These are phyloP conservation scores for Andrena trimmerana DNA, from an alignment of 2,888 invertebrate genomes.

Conservation along the genomic window DNA sequence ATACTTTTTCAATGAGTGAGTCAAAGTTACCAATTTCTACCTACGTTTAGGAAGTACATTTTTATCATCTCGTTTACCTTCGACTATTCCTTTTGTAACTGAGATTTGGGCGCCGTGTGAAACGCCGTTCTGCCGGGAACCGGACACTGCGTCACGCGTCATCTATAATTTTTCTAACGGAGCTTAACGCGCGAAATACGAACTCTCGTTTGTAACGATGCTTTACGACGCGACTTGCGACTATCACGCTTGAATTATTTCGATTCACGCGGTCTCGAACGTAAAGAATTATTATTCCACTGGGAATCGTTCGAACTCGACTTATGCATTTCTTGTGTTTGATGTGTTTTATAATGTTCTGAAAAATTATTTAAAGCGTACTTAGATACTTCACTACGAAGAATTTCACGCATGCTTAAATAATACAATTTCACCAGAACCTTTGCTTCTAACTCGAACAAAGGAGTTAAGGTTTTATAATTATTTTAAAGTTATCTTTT, in stretches of 20 bases:
- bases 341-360: constrained; percentile 7
- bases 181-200: constrained; percentile 36
- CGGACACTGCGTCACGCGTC: constrained; percentile 61
- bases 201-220: constrained; percentile 40
- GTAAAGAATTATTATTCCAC: constrained; percentile 30
- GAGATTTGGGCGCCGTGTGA: constrained; percentile 82
- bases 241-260: constrained; percentile 10
- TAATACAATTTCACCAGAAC: background rate
- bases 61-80: constrained; percentile 83
- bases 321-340: constrained; percentile 34
- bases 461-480: constrained; percentile 6
- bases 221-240: background rate
- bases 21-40: constrained; percentile 85
- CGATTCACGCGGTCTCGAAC: background rate
- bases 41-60: constrained; percentile 82
- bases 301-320: constrained; percentile 23
- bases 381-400: constrained; percentile 22
- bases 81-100: constrained; percentile 83
- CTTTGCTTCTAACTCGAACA: background rate
- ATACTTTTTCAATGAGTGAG: constrained; percentile 84
- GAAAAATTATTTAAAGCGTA: constrained; percentile 33
- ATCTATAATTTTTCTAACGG: constrained; percentile 22
- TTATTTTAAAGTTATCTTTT: constrained; percentile 1
- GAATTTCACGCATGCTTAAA: background rate
- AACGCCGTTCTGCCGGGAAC: constrained; percentile 73